Evolutionary conservation across 2,797 vertebrate genomes (phyloP).

Genomic region (Tauraco hartlaubi): DNA sequence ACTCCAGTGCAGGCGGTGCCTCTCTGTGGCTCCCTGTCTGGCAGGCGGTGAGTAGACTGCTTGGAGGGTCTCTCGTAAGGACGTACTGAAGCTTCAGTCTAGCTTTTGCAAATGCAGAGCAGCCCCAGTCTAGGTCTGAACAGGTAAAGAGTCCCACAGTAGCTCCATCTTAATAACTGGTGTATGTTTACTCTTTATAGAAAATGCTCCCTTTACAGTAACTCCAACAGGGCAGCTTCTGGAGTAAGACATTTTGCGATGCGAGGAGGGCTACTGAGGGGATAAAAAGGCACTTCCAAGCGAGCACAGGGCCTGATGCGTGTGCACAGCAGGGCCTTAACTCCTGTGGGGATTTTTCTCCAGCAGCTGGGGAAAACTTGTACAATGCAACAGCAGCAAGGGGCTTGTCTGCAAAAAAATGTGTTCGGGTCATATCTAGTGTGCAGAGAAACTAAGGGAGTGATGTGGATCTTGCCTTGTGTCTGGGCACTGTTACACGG

Average conservation of each 20-base stretch:
- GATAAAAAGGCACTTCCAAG: neutral
- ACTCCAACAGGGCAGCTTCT: neutral
- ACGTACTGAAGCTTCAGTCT: neutral
- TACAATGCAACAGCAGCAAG: neutral
- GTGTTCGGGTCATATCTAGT: rapidly evolving
- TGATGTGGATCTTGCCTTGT: neutral
- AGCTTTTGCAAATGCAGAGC: neutral
- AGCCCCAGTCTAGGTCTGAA: neutral
- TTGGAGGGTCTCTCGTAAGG: neutral
- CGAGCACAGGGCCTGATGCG: rapidly evolving
- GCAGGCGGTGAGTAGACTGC: neutral
- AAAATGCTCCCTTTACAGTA: neutral
- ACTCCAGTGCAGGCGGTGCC: rapidly evolving
- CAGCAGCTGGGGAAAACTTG: neutral
- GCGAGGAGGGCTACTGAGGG: neutral
- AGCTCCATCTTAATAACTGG: neutral
- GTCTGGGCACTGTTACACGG: neutral
- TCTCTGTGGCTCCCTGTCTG: neutral
- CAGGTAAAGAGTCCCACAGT: neutral
- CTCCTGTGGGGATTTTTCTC: neutral
- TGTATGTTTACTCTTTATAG: neutral
- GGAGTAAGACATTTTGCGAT: neutral
- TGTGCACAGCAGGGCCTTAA: neutral
- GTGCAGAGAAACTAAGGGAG: neutral
- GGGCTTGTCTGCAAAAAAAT: neutral